These are phyloP conservation scores for Synergus umbraculus DNA, from an alignment of 2,888 invertebrate species.

Conservation along the genomic window DNA sequence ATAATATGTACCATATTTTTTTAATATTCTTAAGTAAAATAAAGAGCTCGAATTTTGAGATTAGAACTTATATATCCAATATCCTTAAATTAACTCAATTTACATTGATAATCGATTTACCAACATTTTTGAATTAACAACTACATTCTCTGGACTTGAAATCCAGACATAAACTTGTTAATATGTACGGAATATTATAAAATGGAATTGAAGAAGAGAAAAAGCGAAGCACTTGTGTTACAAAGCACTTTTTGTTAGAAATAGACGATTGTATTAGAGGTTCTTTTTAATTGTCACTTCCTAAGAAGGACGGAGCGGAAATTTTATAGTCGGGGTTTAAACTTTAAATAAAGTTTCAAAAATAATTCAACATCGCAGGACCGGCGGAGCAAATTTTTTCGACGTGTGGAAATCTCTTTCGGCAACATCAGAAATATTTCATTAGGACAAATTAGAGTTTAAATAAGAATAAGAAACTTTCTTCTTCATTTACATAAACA, in stretches of 20 bases:
- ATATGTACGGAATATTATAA: not conserved
- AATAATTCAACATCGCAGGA: not conserved
- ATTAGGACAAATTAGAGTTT: too few relatives aligned
- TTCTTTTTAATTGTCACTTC: constrained; percentile 26
- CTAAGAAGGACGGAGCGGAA: constrained; percentile 4
- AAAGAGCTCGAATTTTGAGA: too few relatives aligned
- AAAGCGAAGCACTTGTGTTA: not conserved
- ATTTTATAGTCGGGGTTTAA: not conserved
- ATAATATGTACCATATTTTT: too few relatives aligned
- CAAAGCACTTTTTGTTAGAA: not conserved
- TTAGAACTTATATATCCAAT: too few relatives aligned
- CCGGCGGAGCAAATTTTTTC: too few relatives aligned
- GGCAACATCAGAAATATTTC: too few relatives aligned
- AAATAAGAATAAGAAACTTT: not conserved
- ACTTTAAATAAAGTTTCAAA: not conserved
- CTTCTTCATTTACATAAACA: not conserved
- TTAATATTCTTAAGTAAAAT: too few relatives aligned
- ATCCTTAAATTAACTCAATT: too few relatives aligned
- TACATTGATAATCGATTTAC: too few relatives aligned
- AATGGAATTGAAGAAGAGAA: not conserved
- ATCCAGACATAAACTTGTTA: not conserved
- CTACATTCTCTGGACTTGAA: not conserved
- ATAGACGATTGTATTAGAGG: constrained; percentile 8
- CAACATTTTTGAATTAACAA: too few relatives aligned
- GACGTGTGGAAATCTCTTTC: too few relatives aligned